Base-by-base conservation (phyloP, 2,797 vertebrate species). In the Parauchenoglanis ngamensis region DNA sequence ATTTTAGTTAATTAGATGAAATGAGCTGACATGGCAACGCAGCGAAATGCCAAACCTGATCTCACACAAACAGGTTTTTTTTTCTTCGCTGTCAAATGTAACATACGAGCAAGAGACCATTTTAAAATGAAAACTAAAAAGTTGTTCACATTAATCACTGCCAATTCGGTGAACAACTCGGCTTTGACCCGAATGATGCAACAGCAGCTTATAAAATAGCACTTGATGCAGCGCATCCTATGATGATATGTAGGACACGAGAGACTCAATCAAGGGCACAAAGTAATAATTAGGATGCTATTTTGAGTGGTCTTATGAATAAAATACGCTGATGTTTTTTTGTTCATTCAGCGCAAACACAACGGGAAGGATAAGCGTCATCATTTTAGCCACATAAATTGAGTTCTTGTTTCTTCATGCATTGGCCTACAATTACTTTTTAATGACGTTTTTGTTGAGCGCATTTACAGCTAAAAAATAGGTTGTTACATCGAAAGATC, bases 31-130 rank as follows among this genome's bases (percentile, higher is more conserved):
- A 52, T 44, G 0, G 44, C 61, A 52, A 21, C 44, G 46, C 40
- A 21, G 80, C n/a, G 6, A 83, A 83, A 83, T 83, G 61, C 61
- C 80, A 83, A 67, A 67, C 61, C 80, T 12, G 44, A 83, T 67
- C 61, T 67, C 80, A 67, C 80, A 31, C 44, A 79, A 59, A 80
- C 78, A 28, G 25, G 49, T 1, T 6, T 28, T 65, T 21, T 40
- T 65, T 11, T 7, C 56, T 61, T 80, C 11, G 12, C 78, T 80
- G 78, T 80, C 78, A 81, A 61, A 63, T 12, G 63, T 52, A 83
- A 67, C 44, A 21, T 11, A 65, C 0, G n/a, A 31, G 46, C 44
- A 31, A 31, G 40, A 67, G 17, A 31, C 46, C 19, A 19, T 83
- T 82, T 65, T 10, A 28, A 65, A 63, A 49, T 49, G 35, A 65